Evolutionary conservation across 2,888 invertebrate species (phyloP), one percentile per base, ranked within the genome.

Genomic region (Formica aserva): DNA sequence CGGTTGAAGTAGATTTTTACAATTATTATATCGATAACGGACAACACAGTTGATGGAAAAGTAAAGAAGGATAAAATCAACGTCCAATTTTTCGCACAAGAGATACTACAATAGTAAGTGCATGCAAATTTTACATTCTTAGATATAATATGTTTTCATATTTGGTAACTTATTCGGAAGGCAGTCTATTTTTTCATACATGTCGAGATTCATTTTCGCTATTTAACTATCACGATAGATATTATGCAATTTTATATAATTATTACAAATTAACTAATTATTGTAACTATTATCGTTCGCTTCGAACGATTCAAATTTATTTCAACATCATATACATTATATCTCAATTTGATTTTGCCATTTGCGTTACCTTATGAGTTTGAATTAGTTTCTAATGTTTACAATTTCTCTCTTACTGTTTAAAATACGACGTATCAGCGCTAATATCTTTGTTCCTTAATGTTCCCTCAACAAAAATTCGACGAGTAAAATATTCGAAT

Each of bases 271-370:
- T 18, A n/a, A 52, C 8, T 52, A 52, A 52, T n/a, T 52, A 52
- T 52, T 8, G 18, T n/a, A 48, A 48, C 48, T 48, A 48, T 48
- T 52, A 52, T 0, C 52, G 29, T 76, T 76, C 35, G 22, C 26
- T 35, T 45, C 32, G 75, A 76, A 76, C 48, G 66, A 76, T 32
- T 65, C 35, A 66, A 66, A 45, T 76, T 76, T 75, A 75, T 76
- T 76, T 76, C 67, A 22, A 66, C 75, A 76, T 66, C 62, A 66
- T 76, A 66, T 76, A 76, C 67, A 76, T 76, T 76, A 66, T 76
- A 66, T 75, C 22, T 76, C 11, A 75, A 45, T 76, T 76, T 76
- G 67, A 76, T 76, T 66, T 76, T 32, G 66, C 67, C 66, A 76
- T 45, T 66, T 22, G 66, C 32, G 48, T 26, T 48, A 48, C 11